Percentiles rank a stretch among this genome's conserved stretches.
Conservation (phyloP, 2,888 invertebrate genomes). For the Melanostoma mellinum region DNA sequence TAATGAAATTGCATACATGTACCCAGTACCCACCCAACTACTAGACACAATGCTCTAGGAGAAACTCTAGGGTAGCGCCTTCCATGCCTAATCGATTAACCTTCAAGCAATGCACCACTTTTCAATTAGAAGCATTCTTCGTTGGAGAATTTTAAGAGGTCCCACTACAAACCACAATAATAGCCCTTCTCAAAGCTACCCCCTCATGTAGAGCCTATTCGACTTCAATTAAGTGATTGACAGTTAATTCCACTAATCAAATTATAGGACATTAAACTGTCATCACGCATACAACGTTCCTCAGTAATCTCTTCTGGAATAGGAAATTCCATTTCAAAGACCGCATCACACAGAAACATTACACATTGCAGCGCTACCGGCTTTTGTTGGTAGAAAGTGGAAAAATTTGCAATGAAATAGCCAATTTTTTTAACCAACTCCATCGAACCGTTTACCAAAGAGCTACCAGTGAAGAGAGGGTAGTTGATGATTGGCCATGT, state of each 20-base stretch:
- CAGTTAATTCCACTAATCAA: constrained; percentile 68
- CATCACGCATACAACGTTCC: constrained; percentile 46
- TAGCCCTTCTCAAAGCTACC: background rate
- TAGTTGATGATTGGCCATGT: constrained; percentile 44
- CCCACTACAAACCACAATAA: background rate
- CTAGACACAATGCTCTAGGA: no score
- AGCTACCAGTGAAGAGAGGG: background rate
- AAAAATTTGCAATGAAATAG: constrained; percentile 56
- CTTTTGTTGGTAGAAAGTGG: constrained; percentile 53
- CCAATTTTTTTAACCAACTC: constrained; percentile 60
- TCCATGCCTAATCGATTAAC: background rate
- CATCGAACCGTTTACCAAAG: constrained; percentile 31
- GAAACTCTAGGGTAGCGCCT: no score
- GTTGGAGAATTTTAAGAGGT: background rate
- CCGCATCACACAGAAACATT: background rate
- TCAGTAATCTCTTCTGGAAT: constrained; percentile 20
- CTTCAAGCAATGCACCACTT: constrained; percentile 6
- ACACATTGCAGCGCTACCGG: constrained; percentile 5
- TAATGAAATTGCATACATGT: no score
- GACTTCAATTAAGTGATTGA: constrained; percentile 65
- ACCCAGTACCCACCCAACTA: no score
- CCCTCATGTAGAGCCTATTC: constrained; percentile 10
- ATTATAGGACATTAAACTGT: constrained; percentile 67
- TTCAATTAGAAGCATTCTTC: constrained; percentile 15
- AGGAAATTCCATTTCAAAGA: constrained; percentile 49